Evolutionary conservation across 37 sponge, comb jelly and placozoan genomes (phyloP), one percentile per base, ranked within the genome.

Genomic region (Petrosia ficiformis): DNA sequence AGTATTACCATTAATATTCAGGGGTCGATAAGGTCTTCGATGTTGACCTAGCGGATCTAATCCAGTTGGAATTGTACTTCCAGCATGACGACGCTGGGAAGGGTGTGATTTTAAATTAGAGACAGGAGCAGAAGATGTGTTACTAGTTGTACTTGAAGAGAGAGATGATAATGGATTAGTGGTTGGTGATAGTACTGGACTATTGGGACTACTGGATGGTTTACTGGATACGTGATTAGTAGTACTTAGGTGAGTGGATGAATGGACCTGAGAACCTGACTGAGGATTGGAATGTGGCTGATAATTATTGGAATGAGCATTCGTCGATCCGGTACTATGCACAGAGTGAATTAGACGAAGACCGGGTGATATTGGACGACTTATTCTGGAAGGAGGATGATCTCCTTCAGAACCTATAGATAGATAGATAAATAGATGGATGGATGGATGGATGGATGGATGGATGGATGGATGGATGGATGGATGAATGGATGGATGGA

Each of bases 351-450:
- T 48, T 14, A 48, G 8, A 48, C 54, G 54, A 48, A 48, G 54
- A 14, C 54, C 14, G 8, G 86, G 86, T 41, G 86, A 85, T 32
- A 73, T 37, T 4, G 86, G 80, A 2, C 86, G 65, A 4, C 59
- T 42, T 29, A 78, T 85, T 22, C 80, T 59, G 37, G 68, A 72
- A 14, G 72, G 66, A 30, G 38, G 56, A 33, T 39, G 31, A 43
- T 25, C 4, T 2, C 29, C 56, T 30, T 24, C 39, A 33, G 43
- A 28, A n/a, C 28, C 57, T 72, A 39, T 24, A 3, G 3, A 34
- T 2, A 43, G n/a, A n/a, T 26, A 39, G 73, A 48, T 6, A 24
- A 28, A 31, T 14, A 44, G 5, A 30, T n/a, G n/a, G n/a, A n/a
- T n/a, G n/a, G n/a, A n/a, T n/a, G n/a, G n/a, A n/a, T n/a, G n/a